Conservation (phyloP, 2,113 vertebrate genomes). For the Psettodes erumei region DNA sequence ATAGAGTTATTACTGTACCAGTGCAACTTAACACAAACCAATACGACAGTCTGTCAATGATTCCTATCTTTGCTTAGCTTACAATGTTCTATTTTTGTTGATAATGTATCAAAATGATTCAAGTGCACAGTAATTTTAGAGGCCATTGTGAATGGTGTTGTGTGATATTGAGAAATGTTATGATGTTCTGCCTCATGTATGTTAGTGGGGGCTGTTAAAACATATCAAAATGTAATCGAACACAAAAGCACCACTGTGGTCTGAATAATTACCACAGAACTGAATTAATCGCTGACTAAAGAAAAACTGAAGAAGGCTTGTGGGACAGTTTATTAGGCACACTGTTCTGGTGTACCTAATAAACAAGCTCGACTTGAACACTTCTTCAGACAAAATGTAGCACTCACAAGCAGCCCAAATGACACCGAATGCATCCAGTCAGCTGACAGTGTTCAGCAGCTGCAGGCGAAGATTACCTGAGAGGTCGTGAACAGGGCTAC, state of each 20-base stretch:
- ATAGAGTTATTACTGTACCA: neutral
- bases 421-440: neutral
- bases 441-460: neutral
- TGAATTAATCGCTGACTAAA: neutral
- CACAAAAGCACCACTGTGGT: slow-evolving; percentile 1
- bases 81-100: neutral
- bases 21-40: neutral
- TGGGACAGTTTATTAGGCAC: no score
- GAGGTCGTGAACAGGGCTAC: neutral
- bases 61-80: neutral
- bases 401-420: neutral
- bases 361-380: neutral
- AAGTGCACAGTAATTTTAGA: neutral
- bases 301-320: neutral
- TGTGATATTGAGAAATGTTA: neutral
- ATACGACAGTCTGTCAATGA: neutral
- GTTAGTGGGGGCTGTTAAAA: neutral
- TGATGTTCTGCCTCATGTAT: neutral
- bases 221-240: neutral
- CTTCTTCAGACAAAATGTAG: neutral
- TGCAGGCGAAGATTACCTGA: neutral
- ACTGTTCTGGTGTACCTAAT: neutral
- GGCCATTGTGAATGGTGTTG: neutral
- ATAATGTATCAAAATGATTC: neutral
- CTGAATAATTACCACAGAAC: neutral